Base-by-base conservation (phyloP, 2,888 invertebrate genomes). In the Leptopilina drosophilae region DNA sequence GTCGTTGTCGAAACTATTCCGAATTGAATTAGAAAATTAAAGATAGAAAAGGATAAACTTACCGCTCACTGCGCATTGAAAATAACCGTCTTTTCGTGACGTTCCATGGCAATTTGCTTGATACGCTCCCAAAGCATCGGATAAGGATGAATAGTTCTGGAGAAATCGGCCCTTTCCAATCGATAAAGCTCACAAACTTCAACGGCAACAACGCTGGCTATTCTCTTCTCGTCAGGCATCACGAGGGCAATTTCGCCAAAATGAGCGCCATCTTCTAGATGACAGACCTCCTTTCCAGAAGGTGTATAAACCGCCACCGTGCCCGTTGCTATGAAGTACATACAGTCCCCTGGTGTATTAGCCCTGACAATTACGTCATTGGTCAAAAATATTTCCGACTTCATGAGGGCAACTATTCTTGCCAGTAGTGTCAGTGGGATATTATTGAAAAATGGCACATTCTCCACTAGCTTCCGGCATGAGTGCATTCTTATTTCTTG, bases 291-390 rank as follows among this genome's bases (percentile, higher is more conserved):
- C 76, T 88, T 90, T 0, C 93, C 94, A 0, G 92, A 91, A 73
- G 88, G 87, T 0, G 93, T 93, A 82, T 93, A 93, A 77, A 93
- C 92, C 0, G 93, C 93, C 1, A 94, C 94, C 0, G 93, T 93
- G 5, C 94, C 94, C 15, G 90, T 92, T 1, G 93, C 93, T 79
- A 94, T 94, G 84, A 94, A 94, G 84, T 93, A 94, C 94, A 94
- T 94, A 77, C 92, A 92, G 79, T 93, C 91, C 0, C 94, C 94
- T 1, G 90, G 86, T 7, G 93, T 92, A 82, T 93, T 92, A 0
- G 92, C 93, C 80, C 92, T 90, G 0, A 94, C 91, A 62, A 94
- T 93, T 2, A 94, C 91, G 83, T 94, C 94, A 81, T 94, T 93
- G 1, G 92, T 91, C 49, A 94, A 86, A 83, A 92, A 94, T 33